Evolutionary conservation across 2,888 invertebrate species (phyloP), one percentile per base, ranked within the genome.

Genomic region (Bombylius discolor): DNA sequence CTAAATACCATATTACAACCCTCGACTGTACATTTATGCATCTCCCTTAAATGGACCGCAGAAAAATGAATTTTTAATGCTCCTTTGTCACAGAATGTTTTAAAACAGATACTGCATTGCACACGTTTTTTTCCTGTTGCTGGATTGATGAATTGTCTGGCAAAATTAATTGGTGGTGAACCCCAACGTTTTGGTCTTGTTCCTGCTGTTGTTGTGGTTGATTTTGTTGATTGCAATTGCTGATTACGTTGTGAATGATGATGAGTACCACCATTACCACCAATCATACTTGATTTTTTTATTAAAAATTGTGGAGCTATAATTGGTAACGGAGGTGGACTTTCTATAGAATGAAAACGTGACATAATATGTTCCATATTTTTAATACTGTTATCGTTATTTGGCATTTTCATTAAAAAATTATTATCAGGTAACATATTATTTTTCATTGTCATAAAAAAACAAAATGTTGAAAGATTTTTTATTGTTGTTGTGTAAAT

Each of bases 1-100:
- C 94, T 95, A 76, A 97, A 97, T 87, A 95, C 93, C 92, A 96
- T 96, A 66, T 90, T 95, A 76, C 97, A 97, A 46, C 96, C 96
- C 69, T 91, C 91, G 51, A 98, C 95, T 14, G 97, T 95, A 76
- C 98, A 98, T 77, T 92, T 93, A 78, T 98, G 98, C 97, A 97
- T 97, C 77, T 98, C 97, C 53, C 95, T 85, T 65, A 97, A 77
- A 72, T 98, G 98, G 60, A 98, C 97, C 31, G 98, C 98, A 58
- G 94, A 95, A 74, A 96, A 97, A 73, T 98, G 98, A 55, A 98
- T 98, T 78, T 98, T 98, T 55, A 98, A 78, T 48, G 98, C 97
- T 61, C 97, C 97, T 77, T 98, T 98, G 77, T 98, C 98, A 81
- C 98, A 98, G 77, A 98, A 98, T 58, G 96, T 96, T 76, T 98